These are phyloP conservation scores for Stenodera caucasica DNA, from an alignment of 2,888 invertebrate genomes.

Conservation along the genomic window DNA sequence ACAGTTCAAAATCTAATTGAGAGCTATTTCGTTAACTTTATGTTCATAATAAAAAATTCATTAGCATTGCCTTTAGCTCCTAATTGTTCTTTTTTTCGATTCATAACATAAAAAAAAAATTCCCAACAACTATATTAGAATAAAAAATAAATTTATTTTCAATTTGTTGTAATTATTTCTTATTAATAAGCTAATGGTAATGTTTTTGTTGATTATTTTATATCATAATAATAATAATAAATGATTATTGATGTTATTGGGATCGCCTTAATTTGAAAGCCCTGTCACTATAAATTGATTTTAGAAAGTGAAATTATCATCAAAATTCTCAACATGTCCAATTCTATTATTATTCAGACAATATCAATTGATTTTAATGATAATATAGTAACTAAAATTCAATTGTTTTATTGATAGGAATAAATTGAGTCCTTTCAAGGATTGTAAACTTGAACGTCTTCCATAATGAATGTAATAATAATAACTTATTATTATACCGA, in stretches of 20 bases:
- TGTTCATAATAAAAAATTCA: background rate
- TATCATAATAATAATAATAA: background rate
- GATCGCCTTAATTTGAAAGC: background rate
- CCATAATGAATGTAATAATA: too few relatives aligned
- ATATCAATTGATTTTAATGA: background rate
- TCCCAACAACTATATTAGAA: background rate
- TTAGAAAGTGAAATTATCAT: background rate
- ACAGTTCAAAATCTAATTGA: background rate
- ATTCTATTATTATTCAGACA: background rate
- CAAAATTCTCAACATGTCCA: background rate
- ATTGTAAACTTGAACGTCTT: background rate
- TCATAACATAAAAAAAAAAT: too few relatives aligned
- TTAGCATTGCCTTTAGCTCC: too few relatives aligned
- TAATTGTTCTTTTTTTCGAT: too few relatives aligned
- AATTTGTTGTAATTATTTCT: background rate
- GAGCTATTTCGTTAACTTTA: background rate
- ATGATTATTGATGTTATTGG: background rate
- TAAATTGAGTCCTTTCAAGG: background rate
- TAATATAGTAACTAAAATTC: background rate
- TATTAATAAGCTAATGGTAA: background rate
- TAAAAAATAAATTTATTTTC: background rate
- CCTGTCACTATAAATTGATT: background rate
- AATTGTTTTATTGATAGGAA: slow-evolving; percentile 6
- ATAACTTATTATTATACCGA: too few relatives aligned
- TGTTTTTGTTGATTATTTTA: background rate